Base-by-base conservation (phyloP, 2,888 invertebrate species). In the Torymus texanus region DNA sequence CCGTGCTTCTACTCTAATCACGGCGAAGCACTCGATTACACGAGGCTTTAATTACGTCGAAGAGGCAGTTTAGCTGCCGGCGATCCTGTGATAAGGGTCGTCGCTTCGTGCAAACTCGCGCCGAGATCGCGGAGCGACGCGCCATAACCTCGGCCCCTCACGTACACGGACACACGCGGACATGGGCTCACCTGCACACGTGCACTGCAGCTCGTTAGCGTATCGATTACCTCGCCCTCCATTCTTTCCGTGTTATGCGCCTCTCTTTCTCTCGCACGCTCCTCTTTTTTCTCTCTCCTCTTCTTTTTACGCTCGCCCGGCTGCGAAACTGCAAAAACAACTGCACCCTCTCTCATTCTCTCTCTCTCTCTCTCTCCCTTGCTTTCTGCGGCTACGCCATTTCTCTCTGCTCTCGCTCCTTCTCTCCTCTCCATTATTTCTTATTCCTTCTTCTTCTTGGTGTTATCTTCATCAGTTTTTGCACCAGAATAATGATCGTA, bases 191-290 rank as follows among this genome's bases (percentile, higher is more conserved):
- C 29, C 16, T 55, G 29, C 18, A 51, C 75, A 55, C 67, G 24
- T 24, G 67, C 61, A 62, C 41, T 41, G 41, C 41, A 65, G 80
- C 84, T 84, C 81, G 85, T 83, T 82, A 81, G 81, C 82, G 83
- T 84, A 86, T 86, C 83, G 85, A 85, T 85, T 84, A 79, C 83
- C 75, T 71, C 73, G 80, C 78, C 75, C 74, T 58, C 81, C 79
- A 79, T 80, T 75, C 72, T 77, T 75, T 71, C 71, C 41, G 41
- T 41, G 8, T 41, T 41, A 58, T 58, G 70, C 10, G 55, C 61
- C 21, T 41, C 21, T 41, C 56, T 78, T 55, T 68, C 74, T 61
- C 56, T n/a, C 63, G 29, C 63, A 29, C 51, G 58, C 21, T 63
- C 58, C 41, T 24, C 24, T 16, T 66, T 16, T 71, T 24, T 14